Conservation (phyloP, 64 coral and sea anemone genomes). For the Pocillopora damicornis region DNA sequence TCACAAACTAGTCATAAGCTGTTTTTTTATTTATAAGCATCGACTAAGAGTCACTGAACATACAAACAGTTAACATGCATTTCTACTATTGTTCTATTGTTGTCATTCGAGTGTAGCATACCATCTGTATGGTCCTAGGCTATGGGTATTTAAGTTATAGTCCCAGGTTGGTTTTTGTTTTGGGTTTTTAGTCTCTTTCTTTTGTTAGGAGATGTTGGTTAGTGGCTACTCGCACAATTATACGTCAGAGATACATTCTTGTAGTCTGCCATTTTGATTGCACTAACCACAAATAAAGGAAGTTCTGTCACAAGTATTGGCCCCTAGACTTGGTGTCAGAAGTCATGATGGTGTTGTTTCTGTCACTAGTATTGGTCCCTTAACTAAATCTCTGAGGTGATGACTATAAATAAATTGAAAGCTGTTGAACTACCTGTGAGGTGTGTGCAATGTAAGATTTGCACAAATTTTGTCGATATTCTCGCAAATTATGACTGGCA, state of each 20-base stretch:
- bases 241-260: neutral
- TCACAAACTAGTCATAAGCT: neutral
- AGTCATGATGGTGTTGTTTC: no score
- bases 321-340: no score
- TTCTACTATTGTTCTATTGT: neutral
- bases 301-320: no score
- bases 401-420: no score
- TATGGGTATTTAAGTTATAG: neutral
- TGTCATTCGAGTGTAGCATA: neutral
- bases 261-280: neutral
- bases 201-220: neutral
- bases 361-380: no score
- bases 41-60: neutral
- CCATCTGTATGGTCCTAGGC: neutral
- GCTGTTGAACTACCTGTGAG: no score
- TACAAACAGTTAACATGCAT: neutral
- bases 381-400: no score
- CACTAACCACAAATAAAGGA: no score
- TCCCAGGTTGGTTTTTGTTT: neutral
- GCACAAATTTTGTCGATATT: no score
- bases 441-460: no score
- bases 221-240: neutral
- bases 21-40: neutral
- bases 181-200: neutral
- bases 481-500: no score